These are phyloP conservation scores for Gymnarchus niloticus DNA, from an alignment of 2,113 vertebrate genomes.

Conservation along the genomic window DNA sequence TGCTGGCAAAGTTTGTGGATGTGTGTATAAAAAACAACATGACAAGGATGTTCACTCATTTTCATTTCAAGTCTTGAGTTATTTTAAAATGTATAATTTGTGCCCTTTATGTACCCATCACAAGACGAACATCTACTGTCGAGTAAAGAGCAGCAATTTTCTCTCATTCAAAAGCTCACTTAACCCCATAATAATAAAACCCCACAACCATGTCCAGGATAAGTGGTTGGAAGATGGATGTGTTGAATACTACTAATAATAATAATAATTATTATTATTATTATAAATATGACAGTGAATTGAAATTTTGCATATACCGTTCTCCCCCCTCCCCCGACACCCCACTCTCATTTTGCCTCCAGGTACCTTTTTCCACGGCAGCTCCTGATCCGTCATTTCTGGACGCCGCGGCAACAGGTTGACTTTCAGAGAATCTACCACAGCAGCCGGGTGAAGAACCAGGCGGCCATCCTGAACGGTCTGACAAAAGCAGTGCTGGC, in stretches of 20 bases:
- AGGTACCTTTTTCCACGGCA: conserved; percentile 92
- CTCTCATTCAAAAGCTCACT: background rate
- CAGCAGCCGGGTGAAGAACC: conserved; percentile 48
- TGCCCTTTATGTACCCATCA: background rate
- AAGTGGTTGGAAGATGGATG: no score
- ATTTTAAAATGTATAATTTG: background rate
- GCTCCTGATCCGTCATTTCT: conserved; percentile 82
- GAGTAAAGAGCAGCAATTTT: background rate
- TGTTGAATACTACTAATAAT: background rate
- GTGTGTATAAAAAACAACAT: background rate
- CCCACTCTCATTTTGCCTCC: conserved; percentile 9
- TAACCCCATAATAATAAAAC: background rate
- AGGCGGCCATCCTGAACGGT: conserved; percentile 54
- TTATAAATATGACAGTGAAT: background rate
- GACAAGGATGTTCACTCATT: background rate
- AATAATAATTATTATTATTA: background rate
- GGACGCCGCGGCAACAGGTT: conserved; percentile 73
- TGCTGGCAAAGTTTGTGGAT: background rate
- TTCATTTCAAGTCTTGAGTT: background rate
- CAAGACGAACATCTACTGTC: background rate
- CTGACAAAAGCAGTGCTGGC: conserved; percentile 44
- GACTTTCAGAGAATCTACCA: conserved; percentile 74
- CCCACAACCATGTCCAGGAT: no score
- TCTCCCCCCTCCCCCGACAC: background rate
- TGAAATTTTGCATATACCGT: background rate